Conservation (phyloP, 30 jellyfish, hydroid and myxozoan species). For the Aurelia aurita complex sp. Pacific region DNA sequence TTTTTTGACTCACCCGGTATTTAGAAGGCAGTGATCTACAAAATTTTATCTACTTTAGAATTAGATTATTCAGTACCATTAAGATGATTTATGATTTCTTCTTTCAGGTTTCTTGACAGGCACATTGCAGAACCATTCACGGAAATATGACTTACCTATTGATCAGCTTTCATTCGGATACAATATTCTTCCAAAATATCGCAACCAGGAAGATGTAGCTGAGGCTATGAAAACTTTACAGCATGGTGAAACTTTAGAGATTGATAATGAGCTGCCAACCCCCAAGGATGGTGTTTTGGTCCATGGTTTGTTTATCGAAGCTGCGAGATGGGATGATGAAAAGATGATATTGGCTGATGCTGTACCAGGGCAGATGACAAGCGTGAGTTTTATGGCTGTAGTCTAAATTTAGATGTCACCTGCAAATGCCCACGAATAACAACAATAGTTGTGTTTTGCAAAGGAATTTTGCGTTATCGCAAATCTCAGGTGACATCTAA, state of each 20-base stretch:
- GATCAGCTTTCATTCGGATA: conserved; percentile 92
- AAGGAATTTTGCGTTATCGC: too few relatives aligned
- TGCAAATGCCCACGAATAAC: too few relatives aligned
- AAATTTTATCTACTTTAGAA: too few relatives aligned
- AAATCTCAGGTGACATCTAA: too few relatives aligned
- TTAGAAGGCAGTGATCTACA: too few relatives aligned
- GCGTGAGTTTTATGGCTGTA: conserved; percentile 55
- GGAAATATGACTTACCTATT: conserved; percentile 91
- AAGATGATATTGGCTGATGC: conserved; percentile 87
- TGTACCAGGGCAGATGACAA: conserved; percentile 85
- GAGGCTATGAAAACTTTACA: conserved; percentile 77
- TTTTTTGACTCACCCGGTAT: too few relatives aligned
- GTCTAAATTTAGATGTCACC: neutral
- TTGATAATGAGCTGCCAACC: conserved; percentile 62
- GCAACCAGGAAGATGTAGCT: conserved; percentile 85
- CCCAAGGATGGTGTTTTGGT: conserved; percentile 92
- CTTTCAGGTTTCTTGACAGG: conserved; percentile 92
- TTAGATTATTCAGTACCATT: too few relatives aligned
- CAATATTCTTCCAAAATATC: conserved; percentile 61
- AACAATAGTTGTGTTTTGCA: too few relatives aligned
- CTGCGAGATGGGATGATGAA: conserved; percentile 96
- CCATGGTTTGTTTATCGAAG: conserved; percentile 94
- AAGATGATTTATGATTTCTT: too few relatives aligned
- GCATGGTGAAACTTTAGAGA: conserved; percentile 80
- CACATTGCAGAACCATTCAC: conserved; percentile 91